These are phyloP conservation scores for Sitta carolinensis DNA, from an alignment of 2,797 vertebrate species.

Conservation along the genomic window DNA sequence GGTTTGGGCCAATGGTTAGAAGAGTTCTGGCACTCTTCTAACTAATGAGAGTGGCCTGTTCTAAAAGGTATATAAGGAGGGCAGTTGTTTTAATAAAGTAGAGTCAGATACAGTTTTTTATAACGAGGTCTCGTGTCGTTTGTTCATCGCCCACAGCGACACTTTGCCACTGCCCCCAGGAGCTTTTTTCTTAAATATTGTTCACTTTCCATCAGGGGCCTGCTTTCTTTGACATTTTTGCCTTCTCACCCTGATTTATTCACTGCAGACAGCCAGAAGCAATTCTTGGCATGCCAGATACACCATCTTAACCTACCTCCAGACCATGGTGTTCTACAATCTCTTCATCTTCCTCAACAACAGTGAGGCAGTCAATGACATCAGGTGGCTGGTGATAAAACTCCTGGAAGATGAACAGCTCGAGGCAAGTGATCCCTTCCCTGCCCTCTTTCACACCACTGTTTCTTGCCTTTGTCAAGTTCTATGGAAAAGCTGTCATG, in stretches of 20 bases:
- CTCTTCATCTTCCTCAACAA: constrained; percentile 94
- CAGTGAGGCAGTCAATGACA: constrained; percentile 83
- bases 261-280: constrained; percentile 89
- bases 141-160: too few relatives aligned
- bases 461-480: background rate
- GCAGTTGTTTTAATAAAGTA: too few relatives aligned
- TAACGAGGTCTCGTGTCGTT: too few relatives aligned
- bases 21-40: too few relatives aligned
- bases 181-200: background rate
- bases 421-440: constrained; percentile 81
- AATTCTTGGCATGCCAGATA: constrained; percentile 97
- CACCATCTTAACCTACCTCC: constrained; percentile 95
- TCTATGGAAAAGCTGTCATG: background rate
- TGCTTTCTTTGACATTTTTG: background rate
- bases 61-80: too few relatives aligned
- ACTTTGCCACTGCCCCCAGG: background rate
- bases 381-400: constrained; percentile 85
- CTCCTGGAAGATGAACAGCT: constrained; percentile 95
- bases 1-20: too few relatives aligned
- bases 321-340: constrained; percentile 99
- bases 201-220: background rate
- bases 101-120: too few relatives aligned
- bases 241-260: background rate
- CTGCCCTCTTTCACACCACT: background rate
- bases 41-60: too few relatives aligned